phyloP scores from a whole-genome alignment of 2,888 invertebrate genomes.

The Caenorhabditis uteleia region DNA sequence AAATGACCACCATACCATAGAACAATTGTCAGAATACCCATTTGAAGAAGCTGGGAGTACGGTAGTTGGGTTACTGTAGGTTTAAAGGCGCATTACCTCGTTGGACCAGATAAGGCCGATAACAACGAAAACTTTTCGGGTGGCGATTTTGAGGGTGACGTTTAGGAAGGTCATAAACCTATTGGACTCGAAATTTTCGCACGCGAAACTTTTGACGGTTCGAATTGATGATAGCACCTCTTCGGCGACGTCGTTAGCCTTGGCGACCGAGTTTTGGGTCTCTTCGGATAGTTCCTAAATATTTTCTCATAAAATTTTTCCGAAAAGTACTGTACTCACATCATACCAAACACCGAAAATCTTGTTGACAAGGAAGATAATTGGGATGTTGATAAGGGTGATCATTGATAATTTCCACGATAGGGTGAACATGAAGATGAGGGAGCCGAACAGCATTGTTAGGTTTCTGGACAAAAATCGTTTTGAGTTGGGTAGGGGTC shows the following conservation, averaged over 20 bases:
- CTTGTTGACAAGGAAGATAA: slow-evolving; percentile 70
- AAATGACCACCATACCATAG: slow-evolving; percentile 72
- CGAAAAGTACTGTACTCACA: slow-evolving; percentile 55
- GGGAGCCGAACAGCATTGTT: slow-evolving; percentile 70
- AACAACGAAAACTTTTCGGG: slow-evolving; percentile 70
- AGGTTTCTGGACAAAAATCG: slow-evolving; percentile 64
- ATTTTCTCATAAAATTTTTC: background rate
- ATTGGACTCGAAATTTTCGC: slow-evolving; percentile 69
- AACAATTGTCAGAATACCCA: slow-evolving; percentile 68
- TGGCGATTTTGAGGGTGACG: slow-evolving; percentile 60
- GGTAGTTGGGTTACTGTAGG: background rate
- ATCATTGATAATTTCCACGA: slow-evolving; percentile 71
- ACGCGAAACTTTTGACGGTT: slow-evolving; percentile 72
- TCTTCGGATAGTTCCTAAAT: slow-evolving; percentile 70
- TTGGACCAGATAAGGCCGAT: slow-evolving; percentile 70
- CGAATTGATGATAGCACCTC: slow-evolving; percentile 71
- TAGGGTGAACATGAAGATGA: slow-evolving; percentile 71
- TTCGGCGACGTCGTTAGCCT: slow-evolving; percentile 72
- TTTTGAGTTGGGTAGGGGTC: background rate
- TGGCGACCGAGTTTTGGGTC: slow-evolving; percentile 71
- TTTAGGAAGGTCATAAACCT: slow-evolving; percentile 61
- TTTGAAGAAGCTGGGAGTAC: slow-evolving; percentile 62
- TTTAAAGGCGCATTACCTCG: slow-evolving; percentile 51
- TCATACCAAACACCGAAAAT: slow-evolving; percentile 71
- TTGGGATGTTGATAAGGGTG: slow-evolving; percentile 71